These are phyloP conservation scores for Pseudois nayaur DNA, from an alignment of 2,113 vertebrate species.

Conservation along the genomic window DNA sequence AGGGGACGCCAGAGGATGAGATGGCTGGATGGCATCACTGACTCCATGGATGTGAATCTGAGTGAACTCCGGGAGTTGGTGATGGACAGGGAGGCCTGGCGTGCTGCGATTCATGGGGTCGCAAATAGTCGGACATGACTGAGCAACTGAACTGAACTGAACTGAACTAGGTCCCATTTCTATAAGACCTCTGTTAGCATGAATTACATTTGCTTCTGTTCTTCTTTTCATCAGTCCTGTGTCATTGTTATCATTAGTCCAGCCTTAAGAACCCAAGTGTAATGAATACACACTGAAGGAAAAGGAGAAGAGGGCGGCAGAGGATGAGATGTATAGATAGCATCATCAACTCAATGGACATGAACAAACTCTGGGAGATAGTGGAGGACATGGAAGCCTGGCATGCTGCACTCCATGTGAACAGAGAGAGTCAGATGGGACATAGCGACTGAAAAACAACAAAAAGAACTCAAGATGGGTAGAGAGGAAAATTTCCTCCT, in stretches of 20 bases:
- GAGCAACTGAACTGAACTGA: too few relatives aligned
- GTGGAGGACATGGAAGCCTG: background rate
- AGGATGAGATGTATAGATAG: background rate
- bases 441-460: background rate
- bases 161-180: background rate
- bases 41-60: fast-evolving
- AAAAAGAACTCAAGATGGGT: background rate
- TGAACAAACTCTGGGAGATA: background rate
- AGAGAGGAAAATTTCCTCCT: background rate
- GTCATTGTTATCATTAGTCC: background rate
- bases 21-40: too few relatives aligned
- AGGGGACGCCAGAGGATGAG: too few relatives aligned
- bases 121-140: fast-evolving
- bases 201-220: background rate
- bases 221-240: background rate
- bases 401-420: background rate
- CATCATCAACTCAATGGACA: background rate
- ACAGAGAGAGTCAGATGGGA: background rate
- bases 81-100: too few relatives aligned
- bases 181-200: background rate
- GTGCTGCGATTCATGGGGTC: too few relatives aligned
- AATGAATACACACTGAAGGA: background rate
- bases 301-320: background rate
- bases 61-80: too few relatives aligned
- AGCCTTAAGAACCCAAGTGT: background rate